Evolutionary conservation across 2,797 vertebrate species (phyloP), one percentile per base, ranked within the genome.

Genomic region (Rhodeus uyekii): DNA sequence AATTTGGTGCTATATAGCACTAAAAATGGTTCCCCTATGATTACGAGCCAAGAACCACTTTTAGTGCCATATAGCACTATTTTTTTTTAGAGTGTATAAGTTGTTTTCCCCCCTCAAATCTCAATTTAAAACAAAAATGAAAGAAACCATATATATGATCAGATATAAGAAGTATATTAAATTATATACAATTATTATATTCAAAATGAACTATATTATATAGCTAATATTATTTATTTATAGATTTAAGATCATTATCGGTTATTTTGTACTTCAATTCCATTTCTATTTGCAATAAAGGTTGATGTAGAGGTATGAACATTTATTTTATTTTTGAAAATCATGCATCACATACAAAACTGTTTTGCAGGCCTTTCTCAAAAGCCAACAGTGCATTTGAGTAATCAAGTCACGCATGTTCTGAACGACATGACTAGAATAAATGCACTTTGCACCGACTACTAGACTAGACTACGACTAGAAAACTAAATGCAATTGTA

Each of bases 361-460:
- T 38, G 34, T 29, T 53, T 78, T 22, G 0, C 24, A 64, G 50
- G 64, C 50, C 50, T 58, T 68, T 55, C 10, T 42, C 46, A 36
- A 50, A 78, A 78, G 32, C 14, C 76, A 22, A 32, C 24, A 34
- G 19, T 9, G 18, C 5, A 64, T 63, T 81, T 73, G n/a, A 36
- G 42, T 72, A 81, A 63, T 74, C 69, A 64, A 42, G 60, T 67
- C 80, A 73, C 46, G 46, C 32, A 65, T 75, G 58, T 29, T 75
- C 71, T 75, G 18, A 50, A 27, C 44, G 39, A 46, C 69, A 53
- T n/a, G 69, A 81, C 58, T 55, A 71, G 39, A 69, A 69, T 79
- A 44, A 29, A 19, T 71, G 78, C 27, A 60, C 39, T 80, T 72
- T 80, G 46, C 46, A 38, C 32, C 29, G 32, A 81, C 3, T 19